Evolutionary conservation across 2,113 vertebrate species (phyloP), one percentile per base, ranked within the genome.

Genomic region (Stigmatopora nigra): DNA sequence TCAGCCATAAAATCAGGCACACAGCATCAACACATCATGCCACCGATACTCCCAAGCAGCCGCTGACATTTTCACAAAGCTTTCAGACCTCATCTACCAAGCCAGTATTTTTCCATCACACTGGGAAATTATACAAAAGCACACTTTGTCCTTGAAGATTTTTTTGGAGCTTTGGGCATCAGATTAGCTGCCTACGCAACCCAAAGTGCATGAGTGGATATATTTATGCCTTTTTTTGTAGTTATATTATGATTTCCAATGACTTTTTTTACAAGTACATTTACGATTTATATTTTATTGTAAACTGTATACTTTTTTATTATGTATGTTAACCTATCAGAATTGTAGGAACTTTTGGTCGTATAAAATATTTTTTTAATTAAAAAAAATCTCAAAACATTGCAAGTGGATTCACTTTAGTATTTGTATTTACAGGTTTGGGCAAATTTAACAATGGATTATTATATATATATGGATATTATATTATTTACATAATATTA

Each of bases 11-110:
- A 82, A 85, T 84, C 82, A 79, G 77, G 81, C 67, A 72, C 67
- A 57, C 77, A 84, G 79, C 81, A 80, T 82, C 82, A 81, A 77
- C 51, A 71, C 73, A 59, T 15, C 4, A 25, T 4, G 87, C 73
- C 80, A 41, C 16, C 77, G 77, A 78, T 82, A 78, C 83, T 81
- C 77, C 73, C 81, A 87, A 88, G 81, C 76, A 81, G 79, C 74
- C 80, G 74, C 84, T 81, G 85, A 87, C 83, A 87, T 86, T 87
- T 86, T 72, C 52, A 55, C 52, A 14, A 25, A 20, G n/a, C 49
- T 52, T n/a, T 9, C 19, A 53, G 51, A 53, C 51, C 51, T 53
- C 12, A 11, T 13, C 51, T 20, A 4, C 19, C 51, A 20, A 19
- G 20, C 48, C 17, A 8, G 38, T 8, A 41, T 8, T 41, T 41